Evolutionary conservation across 2,797 vertebrate genomes (phyloP).

Genomic region (Dryobates pubescens): DNA sequence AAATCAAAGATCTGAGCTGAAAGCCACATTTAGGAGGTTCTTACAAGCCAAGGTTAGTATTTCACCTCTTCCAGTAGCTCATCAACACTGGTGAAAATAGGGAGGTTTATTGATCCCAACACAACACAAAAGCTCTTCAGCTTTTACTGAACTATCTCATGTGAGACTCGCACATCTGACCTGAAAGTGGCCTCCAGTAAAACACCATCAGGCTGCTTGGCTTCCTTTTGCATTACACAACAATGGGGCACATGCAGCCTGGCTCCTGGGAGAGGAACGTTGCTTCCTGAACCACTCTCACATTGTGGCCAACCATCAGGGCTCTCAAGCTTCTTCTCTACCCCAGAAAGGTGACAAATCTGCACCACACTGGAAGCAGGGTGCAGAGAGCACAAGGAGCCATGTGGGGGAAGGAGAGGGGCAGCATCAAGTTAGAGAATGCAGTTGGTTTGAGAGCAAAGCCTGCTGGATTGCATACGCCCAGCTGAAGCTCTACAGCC

Average conservation of each 20-base stretch:
- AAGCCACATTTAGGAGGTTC: neutral
- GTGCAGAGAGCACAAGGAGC: neutral
- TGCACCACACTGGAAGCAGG: neutral
- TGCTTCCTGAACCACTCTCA: neutral
- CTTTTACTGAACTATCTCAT: neutral
- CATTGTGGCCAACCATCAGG: neutral
- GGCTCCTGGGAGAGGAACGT: neutral
- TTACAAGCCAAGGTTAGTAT: neutral
- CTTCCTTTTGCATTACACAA: neutral
- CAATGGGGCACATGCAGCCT: rapidly evolving
- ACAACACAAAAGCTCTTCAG: neutral
- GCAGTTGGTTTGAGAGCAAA: neutral
- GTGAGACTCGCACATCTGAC: neutral
- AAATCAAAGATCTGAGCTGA: neutral
- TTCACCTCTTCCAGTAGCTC: neutral
- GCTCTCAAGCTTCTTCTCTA: neutral
- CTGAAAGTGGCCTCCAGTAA: neutral
- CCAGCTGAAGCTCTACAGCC: neutral
- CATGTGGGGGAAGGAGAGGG: neutral
- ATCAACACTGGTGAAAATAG: neutral
- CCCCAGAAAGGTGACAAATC: neutral
- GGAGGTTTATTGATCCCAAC: neutral
- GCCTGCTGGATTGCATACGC: neutral
- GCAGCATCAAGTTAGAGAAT: neutral
- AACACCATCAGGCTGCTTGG: neutral